Evolutionary conservation across 2,113 vertebrate genomes (phyloP), one percentile per base, ranked within the genome.

Genomic region (Hippocampus comes): DNA sequence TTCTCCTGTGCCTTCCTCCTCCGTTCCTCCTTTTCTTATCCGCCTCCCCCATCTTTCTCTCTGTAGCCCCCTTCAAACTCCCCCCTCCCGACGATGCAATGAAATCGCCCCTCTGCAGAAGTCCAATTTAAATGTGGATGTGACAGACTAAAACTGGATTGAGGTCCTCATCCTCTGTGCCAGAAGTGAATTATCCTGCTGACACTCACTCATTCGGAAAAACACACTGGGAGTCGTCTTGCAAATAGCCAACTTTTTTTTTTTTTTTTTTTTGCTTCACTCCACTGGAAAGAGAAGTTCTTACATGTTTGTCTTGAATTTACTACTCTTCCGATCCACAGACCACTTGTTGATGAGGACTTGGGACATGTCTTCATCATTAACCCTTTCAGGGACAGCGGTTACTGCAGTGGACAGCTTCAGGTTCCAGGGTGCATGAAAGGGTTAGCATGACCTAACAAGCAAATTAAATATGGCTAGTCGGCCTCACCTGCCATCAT

Each of bases 121-220:
- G 87, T 78, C 83, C 84, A 76, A 86, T 90, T 85, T 88, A 77
- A 87, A 89, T 87, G 87, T 89, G 84, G 86, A 85, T 82, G 87
- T 84, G 86, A 88, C 86, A 88, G 85, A 88, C 77, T 87, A 79
- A 89, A 87, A 88, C 83, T 84, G 85, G 89, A 89, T 89, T 83
- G 78, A 82, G 67, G 81, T 83, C 75, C 74, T 86, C 82, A 90
- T 88, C 81, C 78, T 68, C 77, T 60, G 77, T 87, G 83, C 86
- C 80, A 91, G 83, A 84, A 84, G 85, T 87, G 85, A 88, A 88
- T 89, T 88, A 88, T 89, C 86, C 84, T 84, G 85, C 87, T 89
- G 86, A 86, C 82, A 84, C 14, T 7, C 78, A 74, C 74, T 82
- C 63, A 79, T 74, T 68, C 53, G 77, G 64, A 68, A 43, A 71